Evolutionary conservation across 23 tunicate species (phyloP), one percentile per base, ranked within the genome.

Genomic region (Diplosoma virens): DNA sequence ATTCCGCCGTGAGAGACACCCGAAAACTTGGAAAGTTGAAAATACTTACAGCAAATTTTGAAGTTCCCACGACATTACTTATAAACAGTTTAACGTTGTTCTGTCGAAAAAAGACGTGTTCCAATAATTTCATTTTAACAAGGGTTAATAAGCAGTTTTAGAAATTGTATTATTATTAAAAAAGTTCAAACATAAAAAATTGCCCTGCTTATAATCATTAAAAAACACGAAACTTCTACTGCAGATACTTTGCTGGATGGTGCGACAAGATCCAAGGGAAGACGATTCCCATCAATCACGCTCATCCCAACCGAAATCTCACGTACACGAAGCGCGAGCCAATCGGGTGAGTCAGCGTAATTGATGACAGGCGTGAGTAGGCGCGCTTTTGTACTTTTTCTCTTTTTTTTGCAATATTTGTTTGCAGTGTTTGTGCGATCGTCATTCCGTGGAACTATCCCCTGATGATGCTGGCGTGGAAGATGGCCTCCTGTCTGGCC

Each of bases 361-460:
- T 16, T 56, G 24, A 16, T 20, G 25, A 4, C 21, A 16, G 17
- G 50, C 50, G 9, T n/a, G n/a, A n/a, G n/a, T n/a, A n/a, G n/a
- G n/a, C n/a, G n/a, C n/a, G n/a, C n/a, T n/a, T n/a, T n/a, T n/a
- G n/a, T n/a, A n/a, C n/a, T n/a, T n/a, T n/a, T n/a, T n/a, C n/a
- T n/a, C 50, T 41, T 41, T 41, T 9, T 41, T 41, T 41, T 41
- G 14, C 50, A 41, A 41, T 9, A 7, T 41, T 56, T 23, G 25
- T 56, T 56, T 14, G 21, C 78, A 92, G 97, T 1, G 97, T 92
- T 23, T 92, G 97, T 61, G 97, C 91, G 36, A 92, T 92, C 23
- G 97, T 92, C 5, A 92, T 92, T 33, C 97, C 97, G 29, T 92
- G 97, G 97, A 92, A 92, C 61, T 92, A 92, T 45, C 97, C 97